Evolutionary conservation across 2,113 vertebrate genomes (phyloP), one percentile per base, ranked within the genome.

Genomic region (Myotis brandtii): DNA sequence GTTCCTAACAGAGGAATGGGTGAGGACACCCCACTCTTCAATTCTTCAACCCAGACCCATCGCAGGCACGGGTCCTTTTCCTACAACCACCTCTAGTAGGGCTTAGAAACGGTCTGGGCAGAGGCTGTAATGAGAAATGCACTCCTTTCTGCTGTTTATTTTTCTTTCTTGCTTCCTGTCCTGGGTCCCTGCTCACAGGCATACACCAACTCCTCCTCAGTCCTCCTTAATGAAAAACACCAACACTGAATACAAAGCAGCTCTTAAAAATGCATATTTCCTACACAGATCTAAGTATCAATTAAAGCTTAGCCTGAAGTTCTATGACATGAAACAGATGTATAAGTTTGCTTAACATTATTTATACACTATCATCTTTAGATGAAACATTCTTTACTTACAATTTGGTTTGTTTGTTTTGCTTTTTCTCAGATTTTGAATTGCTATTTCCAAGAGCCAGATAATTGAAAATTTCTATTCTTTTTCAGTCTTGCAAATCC

Each of bases 371-470:
- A 21, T 67, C 83, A 69, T 86, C 69, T 52, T 92, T 56, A 64
- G 25, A 52, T 13, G 69, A 90, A 86, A 84, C 25, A 32, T 66
- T 92, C 20, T 93, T 79, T 89, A 92, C 18, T 79, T 89, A 89
- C 0, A 89, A n/a, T 59, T 84, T 87, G 85, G 62, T 88, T 90
- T 90, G 14, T 83, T 64, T 90, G 14, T 9, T 82, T 64, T 79
- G 52, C 16, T 95, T 70, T 84, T 30, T 67, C 56, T 52, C 34
- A 62, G 14, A 82, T 54, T 77, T 85, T 81, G 9, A 82, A 81
- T 67, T 64, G 20, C n/a, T 89, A 5, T 87, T 89, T 95, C 54
- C 32, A 85, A 88, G 88, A 96, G 73, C 30, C 52, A 94, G 9
- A 56, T 92, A 92, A 81, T 43, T 67, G 62, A 84, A 94, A 67